Conservation (phyloP, 2,113 vertebrate species). For the Brachirus orientalis region DNA sequence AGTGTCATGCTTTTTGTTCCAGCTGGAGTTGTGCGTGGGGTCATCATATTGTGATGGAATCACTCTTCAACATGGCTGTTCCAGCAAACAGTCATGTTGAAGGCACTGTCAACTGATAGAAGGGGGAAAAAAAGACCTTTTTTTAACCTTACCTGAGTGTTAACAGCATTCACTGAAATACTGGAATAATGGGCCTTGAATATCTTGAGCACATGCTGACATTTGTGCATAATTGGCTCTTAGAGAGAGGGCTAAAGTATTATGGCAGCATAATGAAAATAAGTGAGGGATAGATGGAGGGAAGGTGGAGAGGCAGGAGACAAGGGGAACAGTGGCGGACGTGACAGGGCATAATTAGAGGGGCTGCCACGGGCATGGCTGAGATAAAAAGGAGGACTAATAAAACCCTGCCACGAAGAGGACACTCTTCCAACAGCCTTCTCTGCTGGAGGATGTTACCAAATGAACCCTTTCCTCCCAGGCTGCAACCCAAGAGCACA, state of each 20-base stretch:
- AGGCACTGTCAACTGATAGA: not conserved
- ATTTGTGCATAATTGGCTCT: too few species aligned
- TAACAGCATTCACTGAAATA: too few species aligned
- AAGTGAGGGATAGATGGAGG: not conserved
- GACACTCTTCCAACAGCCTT: conserved; percentile 1
- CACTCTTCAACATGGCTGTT: too few species aligned
- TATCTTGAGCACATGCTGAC: too few species aligned
- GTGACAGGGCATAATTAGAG: conserved; percentile 48
- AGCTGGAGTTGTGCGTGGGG: not conserved
- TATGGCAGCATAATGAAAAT: not conserved
- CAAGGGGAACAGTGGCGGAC: conserved; percentile 12
- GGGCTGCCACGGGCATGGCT: not conserved
- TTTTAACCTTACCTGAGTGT: too few species aligned
- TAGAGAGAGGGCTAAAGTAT: not conserved
- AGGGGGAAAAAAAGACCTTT: too few species aligned
- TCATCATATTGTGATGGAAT: not conserved
- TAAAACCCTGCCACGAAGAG: conserved; percentile 53
- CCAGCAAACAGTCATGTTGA: too few species aligned
- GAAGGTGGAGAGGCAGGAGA: conserved; percentile 10
- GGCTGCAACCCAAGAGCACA: conserved; percentile 14
- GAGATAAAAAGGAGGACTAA: conserved; percentile 33
- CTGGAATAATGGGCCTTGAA: too few species aligned
- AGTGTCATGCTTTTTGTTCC: not conserved
- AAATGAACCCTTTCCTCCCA: conserved; percentile 28
- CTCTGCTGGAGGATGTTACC: conserved; percentile 17